Evolutionary conservation across 1,140 invertebrate genomes (phyloP), one percentile per base, ranked within the genome.

Genomic region (Fopius arisanus): DNA sequence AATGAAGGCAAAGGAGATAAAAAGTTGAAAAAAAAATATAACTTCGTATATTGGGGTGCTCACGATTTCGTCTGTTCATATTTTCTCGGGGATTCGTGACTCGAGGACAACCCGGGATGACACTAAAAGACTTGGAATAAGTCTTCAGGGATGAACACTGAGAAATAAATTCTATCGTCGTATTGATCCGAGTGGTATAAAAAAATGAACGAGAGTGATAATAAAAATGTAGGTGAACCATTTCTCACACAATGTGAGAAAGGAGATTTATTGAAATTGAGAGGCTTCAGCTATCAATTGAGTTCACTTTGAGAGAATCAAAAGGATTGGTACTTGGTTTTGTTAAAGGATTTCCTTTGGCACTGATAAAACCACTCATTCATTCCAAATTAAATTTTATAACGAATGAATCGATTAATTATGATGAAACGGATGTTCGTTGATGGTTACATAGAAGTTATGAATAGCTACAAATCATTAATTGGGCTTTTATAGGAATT

Each of bases 111-210:
- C 26, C 70, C 67, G 21, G 19, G 41, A 68, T 70, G 69, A 69
- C 40, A 40, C 41, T 48, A n/a, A 54, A 66, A 70, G 70, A 41
- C 48, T 72, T 76, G 75, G 43, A 75, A 76, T 78, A 75, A 78
- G 79, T 62, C 54, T 70, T 62, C 19, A 33, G 37, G 7, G 23
- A 68, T 68, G 40, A 68, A 40, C 37, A 9, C n/a, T 48, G 19
- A 2, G 66, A 41, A 28, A 40, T 2, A 41, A 43, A 28, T 14
- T 3, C 54, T 26, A 59, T 59, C 19, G 10, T 1, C n/a, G 19
- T 59, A 59, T 59, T 28, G 54, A 59, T 59, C 54, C 9, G 3
- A 54, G 48, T n/a, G 16, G 6, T 21, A 5, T 31, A 9, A 29
- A 54, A 43, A 63, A 29, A n/a, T n/a, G n/a, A n/a, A 66, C 10